phyloP scores from a whole-genome alignment of 2,113 vertebrate genomes.

The Orientallactaga bullata region DNA sequence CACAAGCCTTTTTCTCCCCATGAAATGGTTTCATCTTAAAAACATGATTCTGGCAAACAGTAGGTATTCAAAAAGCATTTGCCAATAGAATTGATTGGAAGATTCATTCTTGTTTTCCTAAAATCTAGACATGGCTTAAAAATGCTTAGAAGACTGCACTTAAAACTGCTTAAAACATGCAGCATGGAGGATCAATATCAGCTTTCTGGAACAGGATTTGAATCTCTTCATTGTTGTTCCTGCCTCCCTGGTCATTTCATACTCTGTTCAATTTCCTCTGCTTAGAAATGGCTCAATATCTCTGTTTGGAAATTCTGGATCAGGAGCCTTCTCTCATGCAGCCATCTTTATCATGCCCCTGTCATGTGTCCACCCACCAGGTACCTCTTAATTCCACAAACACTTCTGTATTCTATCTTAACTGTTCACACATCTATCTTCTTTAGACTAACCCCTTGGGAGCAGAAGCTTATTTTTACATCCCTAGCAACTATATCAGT shows the following conservation, averaged over 20 bases:
- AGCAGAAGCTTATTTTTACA: not conserved
- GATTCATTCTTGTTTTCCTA: not conserved
- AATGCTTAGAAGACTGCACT: not conserved
- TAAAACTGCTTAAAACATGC: not conserved
- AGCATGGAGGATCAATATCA: not conserved
- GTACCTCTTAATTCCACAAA: not conserved
- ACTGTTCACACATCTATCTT: not conserved
- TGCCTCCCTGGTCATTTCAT: not conserved
- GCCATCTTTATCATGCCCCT: not conserved
- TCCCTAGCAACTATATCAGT: slow-evolving; percentile 36
- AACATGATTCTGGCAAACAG: not conserved
- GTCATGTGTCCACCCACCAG: no score
- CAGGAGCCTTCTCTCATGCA: not conserved
- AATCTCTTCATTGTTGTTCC: not conserved
- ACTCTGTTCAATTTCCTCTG: not conserved
- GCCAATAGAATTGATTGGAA: not conserved
- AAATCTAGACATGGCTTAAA: not conserved
- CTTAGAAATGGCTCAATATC: not conserved
- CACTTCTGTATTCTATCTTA: not conserved
- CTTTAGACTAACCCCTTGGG: not conserved
- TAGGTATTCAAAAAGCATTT: slow-evolving; percentile 28
- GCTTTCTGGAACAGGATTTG: accelerated
- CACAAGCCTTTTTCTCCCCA: not conserved
- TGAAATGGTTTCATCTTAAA: not conserved
- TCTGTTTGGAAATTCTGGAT: not conserved